Evolutionary conservation across 2,888 invertebrate genomes (phyloP).

Genomic region (Itoplectis maculator): DNA sequence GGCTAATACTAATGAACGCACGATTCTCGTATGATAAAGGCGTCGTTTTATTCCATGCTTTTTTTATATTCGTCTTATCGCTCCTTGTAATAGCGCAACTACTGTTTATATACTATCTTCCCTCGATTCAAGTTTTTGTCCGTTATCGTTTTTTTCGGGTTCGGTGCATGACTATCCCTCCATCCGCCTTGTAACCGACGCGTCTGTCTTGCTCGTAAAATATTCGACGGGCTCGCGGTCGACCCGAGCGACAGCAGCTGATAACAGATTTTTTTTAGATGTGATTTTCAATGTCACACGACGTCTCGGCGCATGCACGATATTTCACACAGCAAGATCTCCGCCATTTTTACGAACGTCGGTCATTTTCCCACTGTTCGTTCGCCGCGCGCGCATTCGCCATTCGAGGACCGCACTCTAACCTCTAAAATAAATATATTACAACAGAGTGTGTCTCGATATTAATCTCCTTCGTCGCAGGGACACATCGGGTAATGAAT

Average conservation of each 20-base stretch:
- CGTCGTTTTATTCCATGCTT: conserved; percentile 30
- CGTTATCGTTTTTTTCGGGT: conserved; percentile 42
- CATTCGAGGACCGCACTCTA: conserved; percentile 62
- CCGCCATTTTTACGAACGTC: conserved; percentile 29
- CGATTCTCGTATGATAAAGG: conserved; percentile 59
- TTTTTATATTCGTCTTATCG: conserved; percentile 43
- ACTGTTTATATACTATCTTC: conserved; percentile 51
- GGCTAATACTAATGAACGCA: conserved; percentile 69
- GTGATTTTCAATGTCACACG: not conserved
- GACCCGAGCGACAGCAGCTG: conserved; percentile 20
- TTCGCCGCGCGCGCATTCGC: conserved; percentile 7
- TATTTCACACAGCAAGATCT: not conserved
- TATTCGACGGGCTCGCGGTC: conserved; percentile 11
- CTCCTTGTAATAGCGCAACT: conserved; percentile 60
- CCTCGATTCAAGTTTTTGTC: conserved; percentile 33
- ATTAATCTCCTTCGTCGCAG: not conserved
- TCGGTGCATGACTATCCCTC: conserved; percentile 57
- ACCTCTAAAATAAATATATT: conserved; percentile 74
- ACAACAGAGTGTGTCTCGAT: conserved; percentile 62
- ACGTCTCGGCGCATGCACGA: not conserved
- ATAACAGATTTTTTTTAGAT: conserved; percentile 31
- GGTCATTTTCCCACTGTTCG: not conserved
- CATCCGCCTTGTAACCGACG: conserved; percentile 38
- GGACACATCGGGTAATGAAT: not conserved
- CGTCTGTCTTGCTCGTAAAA: conserved; percentile 6